Evolutionary conservation across 2,113 vertebrate genomes (phyloP).

Genomic region (Tetrax tetrax): DNA sequence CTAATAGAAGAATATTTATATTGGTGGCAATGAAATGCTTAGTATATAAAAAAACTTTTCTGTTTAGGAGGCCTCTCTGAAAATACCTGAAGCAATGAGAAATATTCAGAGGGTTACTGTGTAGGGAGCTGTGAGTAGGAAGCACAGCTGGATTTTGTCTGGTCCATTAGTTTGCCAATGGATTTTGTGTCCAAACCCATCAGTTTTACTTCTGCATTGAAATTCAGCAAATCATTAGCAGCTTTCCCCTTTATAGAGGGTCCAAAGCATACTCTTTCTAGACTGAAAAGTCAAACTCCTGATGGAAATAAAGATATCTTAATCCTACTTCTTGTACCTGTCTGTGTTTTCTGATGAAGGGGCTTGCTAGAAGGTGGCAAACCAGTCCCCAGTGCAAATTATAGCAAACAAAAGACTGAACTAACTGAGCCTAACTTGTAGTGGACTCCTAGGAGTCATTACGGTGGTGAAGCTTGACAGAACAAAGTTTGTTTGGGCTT

Average conservation of each 20-base stretch:
- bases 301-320: neutral
- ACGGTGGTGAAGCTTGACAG: neutral
- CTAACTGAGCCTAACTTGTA: neutral
- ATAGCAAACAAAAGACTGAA: neutral
- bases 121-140: neutral
- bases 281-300: neutral
- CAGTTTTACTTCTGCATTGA: neutral
- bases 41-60: neutral
- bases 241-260: neutral
- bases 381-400: neutral
- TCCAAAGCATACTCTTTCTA: neutral
- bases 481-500: constrained; percentile 47
- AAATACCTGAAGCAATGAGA: neutral
- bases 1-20: neutral
- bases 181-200: constrained; percentile 3
- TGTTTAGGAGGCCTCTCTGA: neutral
- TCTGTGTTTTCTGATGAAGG: neutral
- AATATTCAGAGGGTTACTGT: neutral
- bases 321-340: neutral
- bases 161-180: neutral
- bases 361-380: neutral
- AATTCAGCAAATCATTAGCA: neutral
- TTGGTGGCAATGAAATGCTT: neutral
- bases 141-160: constrained; percentile 28
- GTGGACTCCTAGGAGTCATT: constrained; percentile 17